These are phyloP conservation scores for Cephalopachus bancanus DNA, from an alignment of 2,797 vertebrate genomes.

Conservation along the genomic window DNA sequence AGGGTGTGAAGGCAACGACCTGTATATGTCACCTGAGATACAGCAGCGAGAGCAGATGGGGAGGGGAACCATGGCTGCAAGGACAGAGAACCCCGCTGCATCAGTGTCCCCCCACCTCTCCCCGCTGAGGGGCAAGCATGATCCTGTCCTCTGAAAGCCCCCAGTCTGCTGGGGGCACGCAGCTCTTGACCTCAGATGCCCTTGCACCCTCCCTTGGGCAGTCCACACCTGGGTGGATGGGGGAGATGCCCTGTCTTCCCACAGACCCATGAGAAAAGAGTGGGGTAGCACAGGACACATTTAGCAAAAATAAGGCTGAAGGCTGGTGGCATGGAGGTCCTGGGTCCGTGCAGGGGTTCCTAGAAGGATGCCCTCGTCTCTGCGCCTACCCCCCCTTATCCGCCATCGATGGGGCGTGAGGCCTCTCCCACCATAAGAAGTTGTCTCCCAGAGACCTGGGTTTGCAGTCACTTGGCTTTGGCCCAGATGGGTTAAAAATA, in stretches of 20 bases:
- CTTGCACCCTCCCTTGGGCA: neutral
- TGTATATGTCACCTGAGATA: slow-evolving; percentile 78
- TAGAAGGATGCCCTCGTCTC: neutral
- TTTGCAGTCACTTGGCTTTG: slow-evolving; percentile 1
- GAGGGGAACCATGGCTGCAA: neutral
- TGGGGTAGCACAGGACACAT: neutral
- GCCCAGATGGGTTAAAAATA: slow-evolving; percentile 40
- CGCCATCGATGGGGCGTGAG: neutral
- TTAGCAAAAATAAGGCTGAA: neutral
- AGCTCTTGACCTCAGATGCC: neutral
- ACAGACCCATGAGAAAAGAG: neutral
- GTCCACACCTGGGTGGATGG: neutral
- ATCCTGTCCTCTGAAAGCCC: neutral
- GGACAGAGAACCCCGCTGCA: neutral
- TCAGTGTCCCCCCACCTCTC: neutral
- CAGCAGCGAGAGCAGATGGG: neutral
- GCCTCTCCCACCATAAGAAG: neutral
- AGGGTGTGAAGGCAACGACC: slow-evolving; percentile 66
- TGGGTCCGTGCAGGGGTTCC: neutral
- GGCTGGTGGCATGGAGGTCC: neutral
- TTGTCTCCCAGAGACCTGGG: neutral
- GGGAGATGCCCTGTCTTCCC: neutral
- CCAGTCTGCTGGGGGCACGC: neutral
- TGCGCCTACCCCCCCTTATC: neutral
- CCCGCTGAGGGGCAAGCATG: neutral